Base-by-base conservation (phyloP, 2,888 invertebrate genomes). In the Lasioglossum calceatum region DNA sequence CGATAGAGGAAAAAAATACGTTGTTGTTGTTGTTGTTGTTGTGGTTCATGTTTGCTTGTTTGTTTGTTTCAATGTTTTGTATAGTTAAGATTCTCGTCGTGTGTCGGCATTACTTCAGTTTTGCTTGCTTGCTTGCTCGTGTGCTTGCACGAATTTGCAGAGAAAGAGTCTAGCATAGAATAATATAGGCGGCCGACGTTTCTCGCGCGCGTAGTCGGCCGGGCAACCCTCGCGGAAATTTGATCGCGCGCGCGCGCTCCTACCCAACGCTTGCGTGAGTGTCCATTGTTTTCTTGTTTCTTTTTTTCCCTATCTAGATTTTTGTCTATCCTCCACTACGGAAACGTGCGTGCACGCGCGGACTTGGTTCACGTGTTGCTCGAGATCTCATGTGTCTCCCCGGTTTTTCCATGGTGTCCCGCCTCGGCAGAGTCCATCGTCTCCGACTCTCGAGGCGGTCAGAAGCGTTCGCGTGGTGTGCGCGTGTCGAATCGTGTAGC, bases 1-100 rank as follows among this genome's bases (percentile, higher is more conserved):
- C 93, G 94, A 95, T 94, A 95, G 93, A 94, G 94, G 90, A 94
- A 94, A 95, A 95, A 94, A 94, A 95, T 95, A 95, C 92, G 93
- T 93, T 93, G 93, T 93, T 93, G 92, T 73, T 73, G 73, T 73
- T 73, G 73, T 32, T 73, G 27, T 50, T 54, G 77, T 23, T 71
- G 42, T 71, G 36, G 70, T 42, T 39, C n/a, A 39, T 39, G 70
- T 71, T 61, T 14, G 70, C 23, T 39, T 36, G 36, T 70, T 36
- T 47, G 12, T 47, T 67, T 54, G 61, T 67, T 47, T 61, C 44
- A 44, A 44, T 44, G 61, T 27, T 61, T 27, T 32, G 61, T 61
- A 61, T 54, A 27, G 14, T 61, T 61, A 61, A 27, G 61, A 61
- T 61, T 14, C 61, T 27, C 16, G 44, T 72, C n/a, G 44, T 44